phyloP scores from a whole-genome alignment of 2,113 vertebrate genomes.

The Delphinus delphis region DNA sequence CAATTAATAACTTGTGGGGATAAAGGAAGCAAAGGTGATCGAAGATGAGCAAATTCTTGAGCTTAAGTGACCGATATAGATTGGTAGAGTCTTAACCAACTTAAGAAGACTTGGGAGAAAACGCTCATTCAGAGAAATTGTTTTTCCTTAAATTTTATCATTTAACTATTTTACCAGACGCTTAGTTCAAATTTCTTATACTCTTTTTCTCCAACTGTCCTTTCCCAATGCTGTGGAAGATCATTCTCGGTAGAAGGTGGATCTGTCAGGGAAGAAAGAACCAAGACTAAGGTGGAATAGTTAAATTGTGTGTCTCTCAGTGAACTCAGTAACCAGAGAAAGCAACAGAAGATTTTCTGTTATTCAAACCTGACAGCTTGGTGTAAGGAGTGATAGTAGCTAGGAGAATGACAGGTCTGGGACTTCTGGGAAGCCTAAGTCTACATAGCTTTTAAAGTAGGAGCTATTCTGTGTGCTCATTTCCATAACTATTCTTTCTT shows the following conservation, averaged over 20 bases:
- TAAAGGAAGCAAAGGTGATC: background rate
- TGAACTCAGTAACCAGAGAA: background rate
- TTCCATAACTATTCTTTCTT: conserved; percentile 15
- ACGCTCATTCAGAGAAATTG: background rate
- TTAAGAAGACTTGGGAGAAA: background rate
- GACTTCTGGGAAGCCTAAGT: background rate
- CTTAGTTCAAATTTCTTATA: conserved; percentile 7
- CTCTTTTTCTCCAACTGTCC: background rate
- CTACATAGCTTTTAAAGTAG: background rate
- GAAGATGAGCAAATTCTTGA: background rate
- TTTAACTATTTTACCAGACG: background rate
- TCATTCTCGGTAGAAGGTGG: conserved; percentile 8
- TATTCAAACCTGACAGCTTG: background rate
- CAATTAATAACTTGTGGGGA: background rate
- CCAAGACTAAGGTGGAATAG: background rate
- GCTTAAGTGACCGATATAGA: background rate
- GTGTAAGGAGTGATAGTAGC: background rate
- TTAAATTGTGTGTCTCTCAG: background rate
- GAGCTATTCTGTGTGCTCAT: background rate
- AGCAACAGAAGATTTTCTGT: conserved; percentile 26
- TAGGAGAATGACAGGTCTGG: background rate
- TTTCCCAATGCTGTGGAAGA: background rate
- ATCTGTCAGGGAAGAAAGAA: conserved; percentile 50
- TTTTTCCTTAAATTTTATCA: background rate
- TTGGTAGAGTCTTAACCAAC: background rate